Conservation (phyloP, 2,888 invertebrate genomes). For the Sturmia bella region DNA sequence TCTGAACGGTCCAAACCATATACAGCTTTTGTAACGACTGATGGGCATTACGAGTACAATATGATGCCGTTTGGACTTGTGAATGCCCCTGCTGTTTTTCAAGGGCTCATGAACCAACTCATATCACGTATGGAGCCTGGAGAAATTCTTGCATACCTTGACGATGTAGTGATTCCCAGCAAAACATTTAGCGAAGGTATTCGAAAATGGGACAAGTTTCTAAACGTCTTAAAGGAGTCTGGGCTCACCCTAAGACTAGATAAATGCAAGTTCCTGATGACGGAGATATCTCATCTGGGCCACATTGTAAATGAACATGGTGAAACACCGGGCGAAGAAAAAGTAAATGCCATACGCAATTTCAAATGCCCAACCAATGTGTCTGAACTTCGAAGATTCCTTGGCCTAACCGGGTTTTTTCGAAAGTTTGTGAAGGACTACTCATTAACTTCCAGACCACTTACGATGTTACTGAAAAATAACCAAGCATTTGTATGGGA, state of each 20-base stretch:
- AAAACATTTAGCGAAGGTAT: background rate
- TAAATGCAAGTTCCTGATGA: background rate
- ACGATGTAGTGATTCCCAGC: background rate
- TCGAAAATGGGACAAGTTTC: background rate
- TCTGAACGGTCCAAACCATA: constrained; percentile 44
- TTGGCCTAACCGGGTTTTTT: constrained; percentile 48
- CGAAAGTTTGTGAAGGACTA: constrained; percentile 56
- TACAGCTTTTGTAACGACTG: constrained; percentile 53
- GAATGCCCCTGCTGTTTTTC: no score
- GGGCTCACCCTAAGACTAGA: background rate
- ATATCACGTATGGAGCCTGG: no score
- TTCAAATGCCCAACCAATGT: background rate
- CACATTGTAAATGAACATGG: background rate
- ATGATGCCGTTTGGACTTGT: constrained; percentile 35
- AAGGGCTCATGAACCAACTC: constrained; percentile 47
- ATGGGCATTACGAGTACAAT: constrained; percentile 58
- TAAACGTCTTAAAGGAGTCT: background rate
- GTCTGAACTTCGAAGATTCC: constrained; percentile 24
- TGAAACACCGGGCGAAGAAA: constrained; percentile 31
- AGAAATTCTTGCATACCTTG: no score
- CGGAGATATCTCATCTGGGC: background rate
- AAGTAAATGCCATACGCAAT: constrained; percentile 7
- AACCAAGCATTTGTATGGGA: background rate
- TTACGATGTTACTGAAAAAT: constrained; percentile 62
- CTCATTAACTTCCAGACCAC: constrained; percentile 54